A percentile compares a stretch with the other conserved stretches of the same genome.
phyloP scores from a whole-genome alignment of 1,140 invertebrate species.

The Neoseiulus cucumeris region DNA sequence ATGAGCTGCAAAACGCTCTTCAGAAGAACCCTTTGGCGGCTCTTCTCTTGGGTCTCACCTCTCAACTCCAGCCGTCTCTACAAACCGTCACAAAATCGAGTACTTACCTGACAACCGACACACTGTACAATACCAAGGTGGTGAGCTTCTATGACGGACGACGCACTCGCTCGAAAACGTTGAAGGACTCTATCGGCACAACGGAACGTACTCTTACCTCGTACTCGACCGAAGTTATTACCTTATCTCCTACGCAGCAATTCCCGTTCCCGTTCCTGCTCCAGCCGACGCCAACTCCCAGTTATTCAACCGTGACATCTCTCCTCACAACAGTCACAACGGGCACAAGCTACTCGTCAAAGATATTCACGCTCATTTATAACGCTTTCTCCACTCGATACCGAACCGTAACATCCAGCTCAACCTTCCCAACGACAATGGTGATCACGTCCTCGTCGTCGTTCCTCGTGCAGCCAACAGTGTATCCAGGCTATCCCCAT shows the following conservation, averaged over 20 bases:
- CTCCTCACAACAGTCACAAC: slow-evolving; percentile 20
- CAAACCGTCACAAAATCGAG: slow-evolving; percentile 19
- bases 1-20: slow-evolving; percentile 16
- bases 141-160: slow-evolving; percentile 25
- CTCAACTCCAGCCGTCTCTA: slow-evolving; percentile 15
- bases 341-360: slow-evolving; percentile 19
- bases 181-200: slow-evolving; percentile 20
- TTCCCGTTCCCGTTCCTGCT: slow-evolving; percentile 8
- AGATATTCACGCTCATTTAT: slow-evolving; percentile 22
- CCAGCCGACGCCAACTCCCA: not conserved
- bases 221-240: slow-evolving; percentile 20
- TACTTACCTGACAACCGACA: slow-evolving; percentile 22
- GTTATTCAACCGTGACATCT: slow-evolving; percentile 17
- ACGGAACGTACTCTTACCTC: slow-evolving; percentile 20
- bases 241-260: slow-evolving; percentile 18
- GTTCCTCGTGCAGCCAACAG: not conserved
- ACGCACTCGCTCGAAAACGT: slow-evolving; percentile 21
- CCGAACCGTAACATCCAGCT: slow-evolving; percentile 22
- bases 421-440: slow-evolving; percentile 20
- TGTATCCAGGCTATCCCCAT: not conserved
- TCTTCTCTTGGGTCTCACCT: slow-evolving; percentile 20
- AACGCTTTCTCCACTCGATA: slow-evolving; percentile 23
- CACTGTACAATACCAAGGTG: slow-evolving; percentile 23
- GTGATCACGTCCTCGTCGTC: not conserved
- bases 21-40: slow-evolving; percentile 23